phyloP scores from a whole-genome alignment of 2,113 vertebrate species.

The Notothenia coriiceps region DNA sequence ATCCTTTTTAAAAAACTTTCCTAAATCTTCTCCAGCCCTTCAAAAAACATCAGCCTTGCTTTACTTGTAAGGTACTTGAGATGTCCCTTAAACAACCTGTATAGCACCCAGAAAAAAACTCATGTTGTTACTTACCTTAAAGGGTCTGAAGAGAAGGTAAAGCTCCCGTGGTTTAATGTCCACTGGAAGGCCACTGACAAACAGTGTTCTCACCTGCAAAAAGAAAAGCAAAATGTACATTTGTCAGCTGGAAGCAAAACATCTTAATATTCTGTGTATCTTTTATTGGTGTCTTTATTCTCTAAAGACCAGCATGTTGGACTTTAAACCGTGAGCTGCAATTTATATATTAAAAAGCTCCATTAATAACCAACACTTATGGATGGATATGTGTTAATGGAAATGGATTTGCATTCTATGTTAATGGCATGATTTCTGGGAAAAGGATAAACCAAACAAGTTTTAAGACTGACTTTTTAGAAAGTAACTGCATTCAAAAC shows the following conservation, averaged over 20 bases:
- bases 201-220: constrained; percentile 89
- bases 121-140: constrained; percentile 87
- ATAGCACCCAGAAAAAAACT: not conserved
- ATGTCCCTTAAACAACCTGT: not conserved
- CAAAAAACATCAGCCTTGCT: constrained; percentile 2
- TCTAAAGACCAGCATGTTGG: not conserved
- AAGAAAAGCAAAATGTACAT: not conserved
- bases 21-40: not conserved
- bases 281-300: not conserved
- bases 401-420: not conserved
- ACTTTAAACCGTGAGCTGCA: not conserved
- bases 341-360: too few species aligned
- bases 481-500: too few species aligned
- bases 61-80: not conserved
- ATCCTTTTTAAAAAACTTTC: constrained; percentile 11
- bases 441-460: not conserved
- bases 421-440: too few species aligned
- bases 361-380: not conserved
- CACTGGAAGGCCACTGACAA: constrained; percentile 96
- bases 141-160: constrained; percentile 97
- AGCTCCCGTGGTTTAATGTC: constrained; percentile 98
- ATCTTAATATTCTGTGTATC: not conserved
- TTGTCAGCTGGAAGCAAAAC: not conserved
- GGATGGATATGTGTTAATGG: not conserved
- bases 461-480: not conserved